Base-by-base conservation (phyloP, 1,140 invertebrate genomes). In the Galleria mellonella region DNA sequence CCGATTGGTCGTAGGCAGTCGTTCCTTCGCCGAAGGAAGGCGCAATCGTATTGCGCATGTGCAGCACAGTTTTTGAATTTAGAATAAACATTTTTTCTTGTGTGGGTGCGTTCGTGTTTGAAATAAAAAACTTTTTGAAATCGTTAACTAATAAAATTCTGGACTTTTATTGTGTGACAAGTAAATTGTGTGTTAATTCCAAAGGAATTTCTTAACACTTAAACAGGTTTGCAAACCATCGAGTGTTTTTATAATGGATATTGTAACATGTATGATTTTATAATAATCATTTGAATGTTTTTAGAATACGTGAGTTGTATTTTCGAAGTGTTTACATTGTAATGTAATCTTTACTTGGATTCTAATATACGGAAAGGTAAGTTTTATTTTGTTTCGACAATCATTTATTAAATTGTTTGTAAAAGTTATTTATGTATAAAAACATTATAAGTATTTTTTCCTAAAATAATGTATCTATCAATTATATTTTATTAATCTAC, bases 1-100 rank as follows among this genome's bases (percentile, higher is more conserved):
- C 17, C 54, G 50, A 72, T 69, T 74, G 63, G 64, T 31, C 31
- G 33, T 15, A 54, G 37, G 53, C 63, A 75, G 72, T 76, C 64
- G 61, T 56, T 52, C 47, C 54, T 61, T 67, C 56, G 57, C 40
- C 43, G 43, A 50, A 51, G 32, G 42, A 51, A 55, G 36, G 61
- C 37, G 32, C 27, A 45, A 51, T 58, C 32, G 70, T 51, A 42
- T 39, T 27, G 52, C 58, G 58, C 59, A 46, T 51, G 67, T 62
- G 67, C 37, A 42, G 42, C 39, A 39, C 32, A 32, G 44, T 42
- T 37, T 35, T 35, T 35, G 10, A 37, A 37, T 37, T 43, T 47
- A 32, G 12, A 37, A 49, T 49, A 52, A 41, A 44, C 10, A 44
- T 47, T 35, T 35, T 39, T 43, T n/a, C n/a, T n/a, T 48, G 12